Evolutionary conservation across 2,888 invertebrate genomes (phyloP).

Genomic region (Alsophila aescularia): DNA sequence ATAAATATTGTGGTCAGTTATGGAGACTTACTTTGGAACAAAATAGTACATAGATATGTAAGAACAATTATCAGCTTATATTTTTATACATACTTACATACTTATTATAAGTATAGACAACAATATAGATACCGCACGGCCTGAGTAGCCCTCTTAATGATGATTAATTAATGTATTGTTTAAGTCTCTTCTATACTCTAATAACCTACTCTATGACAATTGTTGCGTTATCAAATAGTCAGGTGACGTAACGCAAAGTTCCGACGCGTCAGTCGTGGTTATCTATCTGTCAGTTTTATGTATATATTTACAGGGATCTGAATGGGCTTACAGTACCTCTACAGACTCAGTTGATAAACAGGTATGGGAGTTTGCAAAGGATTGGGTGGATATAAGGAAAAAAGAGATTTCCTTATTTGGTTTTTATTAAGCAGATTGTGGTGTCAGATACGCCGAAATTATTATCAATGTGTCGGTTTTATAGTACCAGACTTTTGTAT

Average conservation of each 20-base stretch:
- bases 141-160: too few relatives aligned
- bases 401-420: constrained; percentile 5
- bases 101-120: too few relatives aligned
- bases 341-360: constrained; percentile 3
- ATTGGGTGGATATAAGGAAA: neutral
- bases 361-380: constrained; percentile 7
- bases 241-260: constrained; percentile 23
- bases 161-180: neutral
- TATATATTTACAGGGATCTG: constrained; percentile 8
- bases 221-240: constrained; percentile 32
- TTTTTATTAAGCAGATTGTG: constrained; percentile 9
- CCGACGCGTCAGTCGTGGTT: constrained; percentile 17
- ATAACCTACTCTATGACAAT: constrained; percentile 18
- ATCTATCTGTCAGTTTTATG: constrained; percentile 8
- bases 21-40: too few relatives aligned
- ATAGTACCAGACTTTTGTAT: neutral
- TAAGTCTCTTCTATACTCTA: neutral
- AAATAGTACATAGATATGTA: too few relatives aligned
- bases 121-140: too few relatives aligned
- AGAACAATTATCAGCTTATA: too few relatives aligned
- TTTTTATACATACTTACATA: too few relatives aligned
- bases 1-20: too few relatives aligned
- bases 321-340: constrained; percentile 7
- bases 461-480: constrained; percentile 9
- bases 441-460: constrained; percentile 1